These are phyloP conservation scores for Schizotus pectinicornis DNA, from an alignment of 2,888 invertebrate genomes.

Conservation along the genomic window DNA sequence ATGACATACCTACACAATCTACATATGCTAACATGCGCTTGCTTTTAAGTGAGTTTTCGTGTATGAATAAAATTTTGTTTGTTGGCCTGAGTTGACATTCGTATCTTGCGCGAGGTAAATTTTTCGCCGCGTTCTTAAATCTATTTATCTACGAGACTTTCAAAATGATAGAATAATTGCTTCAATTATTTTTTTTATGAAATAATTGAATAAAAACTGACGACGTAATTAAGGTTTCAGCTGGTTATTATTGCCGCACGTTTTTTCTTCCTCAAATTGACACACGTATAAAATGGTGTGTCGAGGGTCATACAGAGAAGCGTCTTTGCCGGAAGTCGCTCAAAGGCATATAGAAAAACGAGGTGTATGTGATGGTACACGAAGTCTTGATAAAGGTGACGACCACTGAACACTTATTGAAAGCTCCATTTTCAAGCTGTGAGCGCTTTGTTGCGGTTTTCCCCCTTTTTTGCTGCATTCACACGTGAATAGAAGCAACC, in stretches of 20 bases:
- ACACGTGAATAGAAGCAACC: too few species aligned
- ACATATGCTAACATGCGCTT: conserved; percentile 24
- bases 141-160: background rate
- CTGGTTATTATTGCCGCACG: background rate
- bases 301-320: conserved; percentile 16
- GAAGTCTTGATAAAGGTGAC: conserved; percentile 27
- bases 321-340: conserved; percentile 24
- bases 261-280: conserved; percentile 14
- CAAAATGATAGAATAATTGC: background rate
- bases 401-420: conserved; percentile 27
- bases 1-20: conserved; percentile 23
- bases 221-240: conserved; percentile 8
- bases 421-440: conserved; percentile 19
- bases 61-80: conserved; percentile 26
- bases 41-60: conserved; percentile 27
- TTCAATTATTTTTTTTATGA: background rate
- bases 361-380: conserved; percentile 17
- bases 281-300: conserved; percentile 17
- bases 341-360: conserved; percentile 22
- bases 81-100: conserved; percentile 1
- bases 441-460: conserved; percentile 15
- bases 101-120: background rate
- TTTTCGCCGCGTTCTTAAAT: background rate
- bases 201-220: background rate
- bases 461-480: background rate